Percentiles rank a stretch among this genome's conserved stretches.
Conservation (phyloP, 2,888 invertebrate species). For the Pyrrhia umbra region DNA sequence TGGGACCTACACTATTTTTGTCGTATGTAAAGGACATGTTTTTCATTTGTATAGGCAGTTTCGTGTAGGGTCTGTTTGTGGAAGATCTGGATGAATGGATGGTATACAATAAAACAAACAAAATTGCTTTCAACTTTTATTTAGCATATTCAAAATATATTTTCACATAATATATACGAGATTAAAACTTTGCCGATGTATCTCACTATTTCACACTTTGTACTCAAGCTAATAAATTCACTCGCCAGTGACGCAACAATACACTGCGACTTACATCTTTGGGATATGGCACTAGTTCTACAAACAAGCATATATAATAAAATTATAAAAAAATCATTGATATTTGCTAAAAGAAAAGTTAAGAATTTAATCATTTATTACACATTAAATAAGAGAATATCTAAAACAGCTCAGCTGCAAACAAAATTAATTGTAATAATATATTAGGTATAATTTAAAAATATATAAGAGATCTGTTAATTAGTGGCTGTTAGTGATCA, state of each 20-base stretch:
- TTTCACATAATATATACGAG: constrained; percentile 72
- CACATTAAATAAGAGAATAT: constrained; percentile 21
- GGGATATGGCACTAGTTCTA: constrained; percentile 58
- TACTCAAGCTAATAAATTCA: constrained; percentile 78
- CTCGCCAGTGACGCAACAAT: constrained; percentile 33
- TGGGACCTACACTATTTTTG: no score
- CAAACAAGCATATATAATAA: constrained; percentile 33
- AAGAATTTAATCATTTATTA: constrained; percentile 10
- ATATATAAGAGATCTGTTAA: constrained; percentile 42
- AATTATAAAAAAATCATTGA: constrained; percentile 18
- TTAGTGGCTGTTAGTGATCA: constrained; percentile 1
- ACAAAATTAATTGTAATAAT: constrained; percentile 40
- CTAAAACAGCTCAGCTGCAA: constrained; percentile 59
- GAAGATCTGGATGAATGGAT: not conserved
- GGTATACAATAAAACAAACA: constrained; percentile 21
- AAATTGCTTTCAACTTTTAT: constrained; percentile 62
- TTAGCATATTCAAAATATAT: constrained; percentile 87
- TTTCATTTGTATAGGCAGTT: no score
- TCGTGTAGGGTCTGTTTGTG: no score
- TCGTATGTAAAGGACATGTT: no score
- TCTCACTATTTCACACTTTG: constrained; percentile 75
- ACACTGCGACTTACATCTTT: constrained; percentile 41
- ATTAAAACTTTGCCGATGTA: constrained; percentile 71
- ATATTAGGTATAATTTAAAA: constrained; percentile 22
- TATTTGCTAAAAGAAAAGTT: constrained; percentile 38